A percentile compares a stretch with the other conserved stretches of the same genome.
phyloP scores from a whole-genome alignment of 2,113 vertebrate species.

The Chaetodon trifascialis region DNA sequence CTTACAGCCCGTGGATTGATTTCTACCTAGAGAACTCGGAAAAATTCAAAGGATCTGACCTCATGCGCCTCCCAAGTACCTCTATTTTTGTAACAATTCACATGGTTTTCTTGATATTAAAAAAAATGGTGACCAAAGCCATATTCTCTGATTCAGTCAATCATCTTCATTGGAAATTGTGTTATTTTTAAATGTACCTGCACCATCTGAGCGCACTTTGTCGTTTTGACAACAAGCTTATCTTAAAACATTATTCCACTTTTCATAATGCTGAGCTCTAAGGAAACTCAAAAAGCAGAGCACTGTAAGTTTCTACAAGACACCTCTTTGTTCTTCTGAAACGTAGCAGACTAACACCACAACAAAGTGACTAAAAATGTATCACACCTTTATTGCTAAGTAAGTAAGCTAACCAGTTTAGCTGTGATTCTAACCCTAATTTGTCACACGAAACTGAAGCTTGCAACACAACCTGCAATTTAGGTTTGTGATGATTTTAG shows the following conservation, averaged over 20 bases:
- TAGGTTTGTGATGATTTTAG: conserved; percentile 5
- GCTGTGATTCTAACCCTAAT: background rate
- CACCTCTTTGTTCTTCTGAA: conserved; percentile 20
- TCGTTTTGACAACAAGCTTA: conserved; percentile 8
- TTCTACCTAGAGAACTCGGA: too few relatives aligned
- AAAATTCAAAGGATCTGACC: too few relatives aligned
- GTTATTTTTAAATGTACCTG: conserved; percentile 5
- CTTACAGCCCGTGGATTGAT: too few relatives aligned
- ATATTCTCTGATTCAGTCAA: background rate
- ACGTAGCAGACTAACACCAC: background rate
- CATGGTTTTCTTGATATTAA: background rate
- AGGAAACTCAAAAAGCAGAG: background rate
- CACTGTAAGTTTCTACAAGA: background rate
- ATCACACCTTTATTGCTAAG: background rate
- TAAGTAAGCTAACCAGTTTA: background rate
- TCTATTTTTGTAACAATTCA: background rate
- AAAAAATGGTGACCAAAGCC: background rate
- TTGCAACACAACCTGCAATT: background rate
- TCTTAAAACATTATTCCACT: conserved; percentile 11
- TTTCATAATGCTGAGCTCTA: conserved; percentile 9
- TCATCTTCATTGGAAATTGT: background rate
- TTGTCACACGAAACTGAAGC: background rate
- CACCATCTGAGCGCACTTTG: background rate
- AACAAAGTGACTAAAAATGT: conserved; percentile 21
- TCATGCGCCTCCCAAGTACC: background rate